Percentiles rank a stretch among this genome's conserved stretches.
phyloP scores from a whole-genome alignment of 2,888 invertebrate species.

The Scelioninae gen. 1 region DNA sequence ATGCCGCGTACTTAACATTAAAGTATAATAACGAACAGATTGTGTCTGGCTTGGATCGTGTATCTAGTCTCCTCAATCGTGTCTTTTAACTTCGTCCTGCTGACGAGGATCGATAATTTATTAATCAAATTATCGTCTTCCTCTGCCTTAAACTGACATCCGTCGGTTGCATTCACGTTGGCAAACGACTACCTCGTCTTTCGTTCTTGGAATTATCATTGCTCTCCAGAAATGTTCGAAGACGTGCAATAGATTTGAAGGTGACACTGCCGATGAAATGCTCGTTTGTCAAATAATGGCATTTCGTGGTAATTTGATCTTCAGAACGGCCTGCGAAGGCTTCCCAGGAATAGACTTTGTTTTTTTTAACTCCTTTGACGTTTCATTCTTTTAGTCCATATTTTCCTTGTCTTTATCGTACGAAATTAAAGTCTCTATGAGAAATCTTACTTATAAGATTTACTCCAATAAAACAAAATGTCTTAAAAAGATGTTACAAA shows the following conservation, averaged over 20 bases:
- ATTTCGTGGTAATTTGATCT: conserved; percentile 68
- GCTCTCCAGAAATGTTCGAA: conserved; percentile 67
- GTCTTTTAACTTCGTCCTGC: conserved; percentile 71
- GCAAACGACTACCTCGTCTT: conserved; percentile 71
- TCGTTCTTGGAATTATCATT: conserved; percentile 66
- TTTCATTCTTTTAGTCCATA: conserved; percentile 20
- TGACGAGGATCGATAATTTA: conserved; percentile 71
- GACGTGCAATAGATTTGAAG: conserved; percentile 69
- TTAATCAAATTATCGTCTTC: conserved; percentile 70
- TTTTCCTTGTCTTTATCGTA: conserved; percentile 12
- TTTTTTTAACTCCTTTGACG: conserved; percentile 28
- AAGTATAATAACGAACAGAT: conserved; percentile 66
- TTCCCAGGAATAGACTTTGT: conserved; percentile 56
- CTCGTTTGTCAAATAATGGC: conserved; percentile 30
- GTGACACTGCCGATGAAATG: conserved; percentile 68
- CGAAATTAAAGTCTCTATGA: too few species aligned
- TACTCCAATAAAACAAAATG: too few species aligned
- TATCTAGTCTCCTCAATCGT: conserved; percentile 70
- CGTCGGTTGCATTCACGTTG: conserved; percentile 67
- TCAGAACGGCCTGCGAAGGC: conserved; percentile 60
- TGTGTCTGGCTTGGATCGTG: conserved; percentile 69
- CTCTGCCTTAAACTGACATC: conserved; percentile 70
- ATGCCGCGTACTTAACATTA: conserved; percentile 66
- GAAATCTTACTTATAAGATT: too few species aligned
- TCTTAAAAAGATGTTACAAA: too few species aligned